phyloP scores from a whole-genome alignment of 1,140 invertebrate genomes.

The Drosophila triauraria region DNA sequence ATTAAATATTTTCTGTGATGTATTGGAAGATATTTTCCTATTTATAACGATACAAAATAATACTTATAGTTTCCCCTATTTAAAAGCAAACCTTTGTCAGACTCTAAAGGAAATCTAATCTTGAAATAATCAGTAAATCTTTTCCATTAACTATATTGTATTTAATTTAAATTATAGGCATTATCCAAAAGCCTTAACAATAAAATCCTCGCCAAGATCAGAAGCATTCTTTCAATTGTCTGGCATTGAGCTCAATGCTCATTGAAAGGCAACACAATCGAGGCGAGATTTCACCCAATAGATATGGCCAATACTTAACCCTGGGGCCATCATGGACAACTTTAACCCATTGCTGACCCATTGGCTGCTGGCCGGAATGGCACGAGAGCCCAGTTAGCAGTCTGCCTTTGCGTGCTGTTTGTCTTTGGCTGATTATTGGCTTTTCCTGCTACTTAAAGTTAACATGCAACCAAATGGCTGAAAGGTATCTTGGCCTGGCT shows the following conservation, averaged over 20 bases:
- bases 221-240: constrained; percentile 22
- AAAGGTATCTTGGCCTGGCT: constrained; percentile 52
- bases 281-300: constrained; percentile 31
- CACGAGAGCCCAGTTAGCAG: constrained; percentile 55
- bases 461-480: constrained; percentile 62
- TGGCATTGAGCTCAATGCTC: background rate
- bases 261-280: constrained; percentile 28
- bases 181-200: background rate
- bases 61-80: too few relatives aligned
- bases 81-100: background rate
- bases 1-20: too few relatives aligned
- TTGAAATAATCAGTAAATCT: background rate
- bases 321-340: constrained; percentile 35
- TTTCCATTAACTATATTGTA: background rate
- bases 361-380: constrained; percentile 40
- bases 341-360: constrained; percentile 71
- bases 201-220: constrained; percentile 1
- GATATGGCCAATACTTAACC: constrained; percentile 14
- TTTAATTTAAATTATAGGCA: background rate
- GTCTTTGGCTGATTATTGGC: constrained; percentile 56
- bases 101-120: background rate
- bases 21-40: background rate
- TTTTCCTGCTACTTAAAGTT: constrained; percentile 64
- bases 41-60: too few relatives aligned
- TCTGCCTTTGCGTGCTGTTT: constrained; percentile 59